phyloP scores from a whole-genome alignment of 2,113 vertebrate species.

The Parotia lawesii region DNA sequence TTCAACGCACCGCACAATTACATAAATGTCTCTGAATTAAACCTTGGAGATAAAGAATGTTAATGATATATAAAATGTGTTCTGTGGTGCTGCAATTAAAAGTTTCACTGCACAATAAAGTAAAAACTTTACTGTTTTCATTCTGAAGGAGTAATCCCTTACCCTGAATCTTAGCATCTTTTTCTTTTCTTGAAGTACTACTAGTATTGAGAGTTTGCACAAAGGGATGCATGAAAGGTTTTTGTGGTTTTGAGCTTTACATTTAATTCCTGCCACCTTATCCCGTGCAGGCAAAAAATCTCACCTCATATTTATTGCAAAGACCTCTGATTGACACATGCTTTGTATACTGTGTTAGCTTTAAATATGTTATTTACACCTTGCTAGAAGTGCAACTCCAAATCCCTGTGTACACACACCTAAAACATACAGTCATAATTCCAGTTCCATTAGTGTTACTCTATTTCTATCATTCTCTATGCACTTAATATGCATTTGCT shows the following conservation, averaged over 20 bases:
- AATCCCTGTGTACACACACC: not conserved
- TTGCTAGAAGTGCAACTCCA: not conserved
- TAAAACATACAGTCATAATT: not conserved
- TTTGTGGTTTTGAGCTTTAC: not conserved
- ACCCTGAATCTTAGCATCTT: not conserved
- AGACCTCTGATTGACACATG: not conserved
- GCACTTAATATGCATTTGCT: not conserved
- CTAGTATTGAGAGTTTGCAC: not conserved
- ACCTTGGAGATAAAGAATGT: not conserved
- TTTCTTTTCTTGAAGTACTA: not conserved
- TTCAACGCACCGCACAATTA: not conserved
- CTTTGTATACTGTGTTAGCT: not conserved
- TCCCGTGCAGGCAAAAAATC: not conserved
- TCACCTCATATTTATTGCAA: not conserved
- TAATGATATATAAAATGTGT: not conserved
- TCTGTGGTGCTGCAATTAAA: not conserved
- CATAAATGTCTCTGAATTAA: not conserved
- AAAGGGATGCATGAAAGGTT: rapidly evolving
- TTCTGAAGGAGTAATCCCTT: not conserved
- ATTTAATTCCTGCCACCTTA: not conserved
- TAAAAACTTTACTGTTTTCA: not conserved
- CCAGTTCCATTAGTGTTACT: not conserved
- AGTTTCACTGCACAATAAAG: not conserved
- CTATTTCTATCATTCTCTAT: not conserved
- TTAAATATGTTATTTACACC: not conserved